A percentile compares a stretch with the other conserved stretches of the same genome.
Conservation (phyloP, 2,797 vertebrate genomes). For the Smutsia gigantea region DNA sequence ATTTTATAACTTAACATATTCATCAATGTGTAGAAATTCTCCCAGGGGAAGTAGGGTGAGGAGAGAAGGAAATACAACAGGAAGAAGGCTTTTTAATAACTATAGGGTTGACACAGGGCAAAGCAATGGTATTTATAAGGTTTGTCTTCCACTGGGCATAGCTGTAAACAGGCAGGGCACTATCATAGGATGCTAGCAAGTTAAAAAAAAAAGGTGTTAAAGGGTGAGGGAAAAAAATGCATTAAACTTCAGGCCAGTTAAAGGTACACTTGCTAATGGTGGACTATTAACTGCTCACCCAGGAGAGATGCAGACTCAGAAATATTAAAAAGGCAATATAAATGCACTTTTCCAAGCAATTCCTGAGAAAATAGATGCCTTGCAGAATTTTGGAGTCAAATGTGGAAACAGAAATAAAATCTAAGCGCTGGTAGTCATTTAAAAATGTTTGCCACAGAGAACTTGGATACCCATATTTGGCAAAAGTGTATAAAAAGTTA, state of each 20-base stretch:
- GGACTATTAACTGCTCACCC: slow-evolving; percentile 75
- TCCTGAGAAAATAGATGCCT: slow-evolving; percentile 73
- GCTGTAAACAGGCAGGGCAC: not conserved
- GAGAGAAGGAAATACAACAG: slow-evolving; percentile 56
- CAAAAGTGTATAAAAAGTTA: slow-evolving; percentile 58
- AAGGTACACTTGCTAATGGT: slow-evolving; percentile 68
- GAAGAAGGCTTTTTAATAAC: slow-evolving; percentile 60
- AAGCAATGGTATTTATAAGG: slow-evolving; percentile 67
- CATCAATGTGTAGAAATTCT: slow-evolving; percentile 72
- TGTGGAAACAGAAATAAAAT: slow-evolving; percentile 73
- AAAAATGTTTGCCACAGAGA: slow-evolving; percentile 49
- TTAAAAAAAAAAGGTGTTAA: slow-evolving; percentile 63
- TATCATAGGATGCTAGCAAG: slow-evolving; percentile 47
- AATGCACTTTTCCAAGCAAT: slow-evolving; percentile 76
- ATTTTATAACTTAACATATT: slow-evolving; percentile 79
- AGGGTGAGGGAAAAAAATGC: slow-evolving; percentile 52
- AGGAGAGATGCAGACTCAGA: slow-evolving; percentile 64
- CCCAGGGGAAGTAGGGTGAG: not conserved
- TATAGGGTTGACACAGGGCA: slow-evolving; percentile 60
- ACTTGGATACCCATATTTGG: not conserved
- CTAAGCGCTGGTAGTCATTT: slow-evolving; percentile 16
- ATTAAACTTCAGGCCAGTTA: slow-evolving; percentile 71
- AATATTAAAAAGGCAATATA: slow-evolving; percentile 79
- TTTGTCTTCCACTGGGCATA: slow-evolving; percentile 62
- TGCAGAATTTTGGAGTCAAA: slow-evolving; percentile 69